Conservation (phyloP, 2,113 vertebrate genomes). For the Petrocephalus microphthalmus region DNA sequence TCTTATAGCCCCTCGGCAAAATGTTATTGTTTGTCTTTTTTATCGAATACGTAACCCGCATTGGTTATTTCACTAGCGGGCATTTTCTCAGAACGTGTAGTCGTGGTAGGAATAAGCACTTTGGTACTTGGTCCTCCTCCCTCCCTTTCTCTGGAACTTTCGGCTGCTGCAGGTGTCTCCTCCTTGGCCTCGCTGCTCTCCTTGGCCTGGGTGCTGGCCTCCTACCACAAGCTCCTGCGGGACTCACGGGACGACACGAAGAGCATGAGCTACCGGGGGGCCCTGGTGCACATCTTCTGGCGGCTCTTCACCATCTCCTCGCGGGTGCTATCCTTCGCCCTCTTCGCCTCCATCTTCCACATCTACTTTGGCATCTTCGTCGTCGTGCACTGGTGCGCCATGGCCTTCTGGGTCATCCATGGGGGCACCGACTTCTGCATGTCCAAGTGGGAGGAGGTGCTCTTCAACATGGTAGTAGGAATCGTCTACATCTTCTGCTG, state of each 20-base stretch:
- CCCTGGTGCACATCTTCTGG: constrained; percentile 93
- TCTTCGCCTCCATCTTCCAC: constrained; percentile 99
- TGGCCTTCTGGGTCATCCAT: constrained; percentile 99
- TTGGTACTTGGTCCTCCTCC: background rate
- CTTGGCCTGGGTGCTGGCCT: constrained; percentile 98
- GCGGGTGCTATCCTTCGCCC: constrained; percentile 94
- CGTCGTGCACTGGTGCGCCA: constrained; percentile 98
- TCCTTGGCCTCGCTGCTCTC: constrained; percentile 95
- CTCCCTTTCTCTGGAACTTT: background rate
- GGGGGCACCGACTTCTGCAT: constrained; percentile 99
- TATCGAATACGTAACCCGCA: background rate
- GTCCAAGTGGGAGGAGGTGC: constrained; percentile 99
- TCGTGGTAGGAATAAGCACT: background rate
- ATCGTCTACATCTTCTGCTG: constrained; percentile 99
- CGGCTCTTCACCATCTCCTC: constrained; percentile 98
- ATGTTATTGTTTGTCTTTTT: background rate
- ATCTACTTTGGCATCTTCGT: constrained; percentile 99
- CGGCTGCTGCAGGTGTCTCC: constrained; percentile 80
- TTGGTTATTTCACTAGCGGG: background rate
- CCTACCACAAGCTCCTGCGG: constrained; percentile 98
- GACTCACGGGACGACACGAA: constrained; percentile 98
- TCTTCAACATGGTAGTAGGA: constrained; percentile 99
- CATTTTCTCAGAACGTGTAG: background rate
- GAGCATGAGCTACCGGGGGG: constrained; percentile 98
- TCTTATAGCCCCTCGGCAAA: background rate